Base-by-base conservation (phyloP, 2,888 invertebrate species). In the Epirrita christyi region DNA sequence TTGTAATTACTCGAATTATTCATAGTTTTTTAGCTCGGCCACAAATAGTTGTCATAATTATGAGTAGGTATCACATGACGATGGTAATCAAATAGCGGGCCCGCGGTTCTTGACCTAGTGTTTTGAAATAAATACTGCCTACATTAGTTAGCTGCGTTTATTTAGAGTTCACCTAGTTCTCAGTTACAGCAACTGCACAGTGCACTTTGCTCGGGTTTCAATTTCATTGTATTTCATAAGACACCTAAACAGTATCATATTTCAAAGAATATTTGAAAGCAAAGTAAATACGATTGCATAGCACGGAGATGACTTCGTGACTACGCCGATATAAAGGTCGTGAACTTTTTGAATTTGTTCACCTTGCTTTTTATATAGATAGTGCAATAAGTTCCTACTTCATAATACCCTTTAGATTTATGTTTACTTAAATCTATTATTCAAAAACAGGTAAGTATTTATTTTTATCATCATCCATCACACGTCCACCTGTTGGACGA, bases 261-360 rank as follows among this genome's bases (percentile, higher is more conserved):
- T 68, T 67, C 56, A 49, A 52, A 41, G 55, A 53, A 42, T 44
- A 44, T 61, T 66, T 60, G 63, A 61, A 67, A 63, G 65, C 55
- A 59, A 59, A 55, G 55, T 65, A 64, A 63, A 63, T 51, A 55
- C 38, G 38, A 59, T 67, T 68, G 60, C 59, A 49, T 52, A 57
- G 41, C 62, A 47, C 66, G 50, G 59, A 72, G 75, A 78, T 72
- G 70, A 73, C 71, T 73, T 79, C 80, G 76, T 80, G 77, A 81
- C 76, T 72, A 61, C 67, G 60, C 61, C 63, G 65, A 67, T 75
- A 75, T 62, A 73, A 70, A 79, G 81, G 77, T 80, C 83, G 73
- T 84, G 83, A 86, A 81, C 86, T 86, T 85, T 83, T 77, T 70
- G 68, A 73, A 73, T 74, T 71, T 75, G 73, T 76, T 85, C 78